A percentile compares a stretch with the other conserved stretches of the same genome.
phyloP scores from a whole-genome alignment of 1,140 invertebrate species.

The Chionoecetes opilio region DNA sequence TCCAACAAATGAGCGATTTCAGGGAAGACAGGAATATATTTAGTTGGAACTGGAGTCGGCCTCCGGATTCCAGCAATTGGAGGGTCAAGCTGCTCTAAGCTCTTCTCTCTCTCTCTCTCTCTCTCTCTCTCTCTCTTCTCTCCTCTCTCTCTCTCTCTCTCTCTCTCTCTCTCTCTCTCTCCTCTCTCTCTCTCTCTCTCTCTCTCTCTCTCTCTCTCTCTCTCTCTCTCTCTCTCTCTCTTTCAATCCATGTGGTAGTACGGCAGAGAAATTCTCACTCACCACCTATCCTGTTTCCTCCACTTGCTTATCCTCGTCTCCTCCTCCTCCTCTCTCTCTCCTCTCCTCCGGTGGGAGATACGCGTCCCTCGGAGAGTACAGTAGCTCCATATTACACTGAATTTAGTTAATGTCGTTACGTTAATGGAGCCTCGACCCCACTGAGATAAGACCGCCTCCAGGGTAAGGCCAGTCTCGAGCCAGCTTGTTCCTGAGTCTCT shows the following conservation, averaged over 20 bases:
- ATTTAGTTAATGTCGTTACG: conserved; percentile 62
- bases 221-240: conserved; percentile 22
- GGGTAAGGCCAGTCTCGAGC: background rate
- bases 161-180: background rate
- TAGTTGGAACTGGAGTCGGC: background rate
- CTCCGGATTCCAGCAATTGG: conserved; percentile 51
- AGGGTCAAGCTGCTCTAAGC: conserved; percentile 50
- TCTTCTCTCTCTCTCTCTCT: conserved; percentile 40
- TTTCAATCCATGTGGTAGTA: background rate
- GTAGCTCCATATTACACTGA: conserved; percentile 43
- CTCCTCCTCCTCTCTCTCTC: background rate
- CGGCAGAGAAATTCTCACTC: conserved; percentile 16
- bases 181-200: background rate
- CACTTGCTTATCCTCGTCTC: background rate
- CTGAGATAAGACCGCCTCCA: conserved; percentile 43
- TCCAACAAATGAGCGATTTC: conserved; percentile 55
- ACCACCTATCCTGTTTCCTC: conserved; percentile 4
- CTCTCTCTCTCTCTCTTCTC: background rate
- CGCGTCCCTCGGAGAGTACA: conserved; percentile 13
- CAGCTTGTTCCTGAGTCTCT: conserved; percentile 4
- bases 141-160: background rate
- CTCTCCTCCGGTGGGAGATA: background rate
- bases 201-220: conserved; percentile 14
- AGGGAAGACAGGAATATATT: conserved; percentile 40
- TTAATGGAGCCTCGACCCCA: conserved; percentile 50